Evolutionary conservation across 2,113 vertebrate genomes (phyloP).

Genomic region (Ciconia maguari): DNA sequence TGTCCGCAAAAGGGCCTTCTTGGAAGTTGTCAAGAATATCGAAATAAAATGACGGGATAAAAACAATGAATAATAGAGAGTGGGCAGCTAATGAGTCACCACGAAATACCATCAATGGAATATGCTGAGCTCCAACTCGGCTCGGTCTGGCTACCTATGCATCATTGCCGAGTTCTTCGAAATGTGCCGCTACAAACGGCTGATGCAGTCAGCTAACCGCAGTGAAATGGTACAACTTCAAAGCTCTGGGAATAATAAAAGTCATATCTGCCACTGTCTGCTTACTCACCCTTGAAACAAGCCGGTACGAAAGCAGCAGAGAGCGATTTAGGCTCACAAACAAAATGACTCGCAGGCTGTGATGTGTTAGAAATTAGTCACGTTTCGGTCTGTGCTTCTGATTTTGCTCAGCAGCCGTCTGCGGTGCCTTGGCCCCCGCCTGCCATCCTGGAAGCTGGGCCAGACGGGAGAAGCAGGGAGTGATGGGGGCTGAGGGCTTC

Average conservation of each 20-base stretch:
- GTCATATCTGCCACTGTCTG: conserved; percentile 18
- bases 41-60: neutral
- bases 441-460: neutral
- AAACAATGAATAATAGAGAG: neutral
- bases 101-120: neutral
- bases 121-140: neutral
- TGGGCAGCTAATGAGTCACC: neutral
- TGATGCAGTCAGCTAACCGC: neutral
- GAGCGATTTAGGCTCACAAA: neutral
- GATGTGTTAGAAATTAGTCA: conserved; percentile 36
- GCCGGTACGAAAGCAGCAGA: neutral
- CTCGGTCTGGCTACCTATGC: neutral
- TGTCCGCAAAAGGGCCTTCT: neutral
- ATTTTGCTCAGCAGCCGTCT: neutral
- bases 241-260: neutral
- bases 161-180: neutral
- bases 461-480: neutral
- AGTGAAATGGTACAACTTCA: neutral
- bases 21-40: neutral
- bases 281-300: conserved; percentile 44
- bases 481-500: neutral
- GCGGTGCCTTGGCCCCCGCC: neutral
- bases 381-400: neutral
- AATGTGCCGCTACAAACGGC: neutral
- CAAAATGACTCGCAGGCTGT: neutral